Percentiles rank a stretch among this genome's conserved stretches.
phyloP scores from a whole-genome alignment of 2,888 invertebrate genomes.

The Cerceris ruficornis region DNA sequence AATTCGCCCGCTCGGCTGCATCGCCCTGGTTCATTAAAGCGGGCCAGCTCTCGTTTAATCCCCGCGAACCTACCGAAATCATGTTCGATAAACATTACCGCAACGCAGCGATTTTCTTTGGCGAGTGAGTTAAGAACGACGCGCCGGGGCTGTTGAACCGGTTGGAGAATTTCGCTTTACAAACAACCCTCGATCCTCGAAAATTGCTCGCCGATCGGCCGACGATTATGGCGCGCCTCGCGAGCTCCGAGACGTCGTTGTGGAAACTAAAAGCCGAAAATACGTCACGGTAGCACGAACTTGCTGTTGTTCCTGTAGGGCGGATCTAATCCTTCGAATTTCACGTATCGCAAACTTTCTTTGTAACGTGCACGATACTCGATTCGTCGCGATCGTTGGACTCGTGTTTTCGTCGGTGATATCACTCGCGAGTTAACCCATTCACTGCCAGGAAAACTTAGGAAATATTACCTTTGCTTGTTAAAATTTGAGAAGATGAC shows the following conservation, averaged over 20 bases:
- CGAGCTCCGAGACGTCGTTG: not conserved
- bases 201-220: slow-evolving; percentile 69
- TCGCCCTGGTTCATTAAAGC: slow-evolving; percentile 75
- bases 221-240: slow-evolving; percentile 58
- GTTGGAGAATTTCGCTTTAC: slow-evolving; percentile 60
- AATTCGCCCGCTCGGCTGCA: slow-evolving; percentile 63
- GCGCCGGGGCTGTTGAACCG: slow-evolving; percentile 23
- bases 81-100: slow-evolving; percentile 79
- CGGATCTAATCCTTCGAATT: slow-evolving; percentile 50
- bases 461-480: too few species aligned
- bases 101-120: slow-evolving; percentile 71
- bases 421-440: too few species aligned
- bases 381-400: not conserved
- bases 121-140: slow-evolving; percentile 65
- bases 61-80: slow-evolving; percentile 73
- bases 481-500: too few species aligned
- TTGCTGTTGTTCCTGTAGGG: slow-evolving; percentile 30
- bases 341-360: not conserved
- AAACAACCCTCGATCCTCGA: slow-evolving; percentile 66
- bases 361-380: not conserved
- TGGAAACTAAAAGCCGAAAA: slow-evolving; percentile 64
- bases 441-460: too few species aligned
- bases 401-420: too few species aligned
- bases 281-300: slow-evolving; percentile 62
- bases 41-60: slow-evolving; percentile 72